Percentiles rank a stretch among this genome's conserved stretches.
Evolutionary conservation across 2,888 invertebrate genomes (phyloP).

Genomic region (Zhuqinia jingwanae): DNA sequence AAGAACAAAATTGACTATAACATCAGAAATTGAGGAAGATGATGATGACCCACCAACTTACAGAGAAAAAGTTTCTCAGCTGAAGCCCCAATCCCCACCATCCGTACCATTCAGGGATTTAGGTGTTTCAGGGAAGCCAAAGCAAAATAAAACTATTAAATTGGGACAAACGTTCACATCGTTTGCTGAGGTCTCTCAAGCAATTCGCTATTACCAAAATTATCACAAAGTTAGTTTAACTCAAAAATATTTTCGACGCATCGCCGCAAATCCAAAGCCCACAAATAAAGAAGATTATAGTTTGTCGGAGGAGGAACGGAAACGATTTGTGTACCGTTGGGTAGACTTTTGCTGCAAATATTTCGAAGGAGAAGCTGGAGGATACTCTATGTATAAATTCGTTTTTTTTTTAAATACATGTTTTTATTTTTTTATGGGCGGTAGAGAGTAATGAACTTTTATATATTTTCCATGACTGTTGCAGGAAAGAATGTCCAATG

Average conservation of each 20-base stretch:
- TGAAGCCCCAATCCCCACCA: too few relatives aligned
- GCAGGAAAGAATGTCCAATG: constrained; percentile 60
- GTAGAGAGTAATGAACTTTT: too few relatives aligned
- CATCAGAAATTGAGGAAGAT: background rate
- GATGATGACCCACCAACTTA: background rate
- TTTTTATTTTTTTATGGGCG: too few relatives aligned
- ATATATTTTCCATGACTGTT: too few relatives aligned
- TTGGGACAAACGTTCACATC: constrained; percentile 35
- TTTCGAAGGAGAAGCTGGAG: constrained; percentile 20
- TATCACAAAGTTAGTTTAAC: constrained; percentile 28
- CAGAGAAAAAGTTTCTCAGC: background rate
- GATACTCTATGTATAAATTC: background rate
- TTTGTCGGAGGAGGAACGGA: constrained; percentile 46
- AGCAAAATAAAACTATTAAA: background rate
- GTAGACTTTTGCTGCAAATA: constrained; percentile 63
- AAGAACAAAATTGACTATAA: background rate
- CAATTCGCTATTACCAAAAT: constrained; percentile 31
- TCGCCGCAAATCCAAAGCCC: constrained; percentile 58
- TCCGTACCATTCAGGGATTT: background rate
- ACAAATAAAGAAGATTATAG: constrained; percentile 60
- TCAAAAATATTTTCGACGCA: constrained; percentile 54
- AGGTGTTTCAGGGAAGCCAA: background rate
- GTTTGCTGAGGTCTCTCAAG: constrained; percentile 32
- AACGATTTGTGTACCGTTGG: constrained; percentile 58
- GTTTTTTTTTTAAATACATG: too few relatives aligned